Percentiles rank a stretch among this genome's conserved stretches.
phyloP scores from a whole-genome alignment of 2,113 vertebrate genomes.

The Gobio gobio region DNA sequence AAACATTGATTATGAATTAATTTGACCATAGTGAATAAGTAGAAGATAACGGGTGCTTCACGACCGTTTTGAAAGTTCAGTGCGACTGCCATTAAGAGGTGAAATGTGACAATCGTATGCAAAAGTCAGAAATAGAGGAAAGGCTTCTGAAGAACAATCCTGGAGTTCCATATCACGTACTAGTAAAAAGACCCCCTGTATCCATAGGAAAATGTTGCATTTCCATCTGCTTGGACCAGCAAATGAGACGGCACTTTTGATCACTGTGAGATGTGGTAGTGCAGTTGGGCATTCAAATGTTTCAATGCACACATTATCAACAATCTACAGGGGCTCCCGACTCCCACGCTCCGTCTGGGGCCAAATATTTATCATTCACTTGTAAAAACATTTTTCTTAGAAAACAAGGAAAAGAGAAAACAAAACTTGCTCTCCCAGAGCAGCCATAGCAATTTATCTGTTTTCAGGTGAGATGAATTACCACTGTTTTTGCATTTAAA shows the following conservation, averaged over 20 bases:
- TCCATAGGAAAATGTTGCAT: conserved; percentile 13
- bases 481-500: conserved; percentile 45
- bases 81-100: no score
- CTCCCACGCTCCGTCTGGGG: conserved; percentile 63
- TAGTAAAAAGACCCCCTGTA: background rate
- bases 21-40: no score
- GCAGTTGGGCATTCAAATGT: conserved; percentile 55
- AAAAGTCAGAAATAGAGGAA: no score
- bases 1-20: no score
- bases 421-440: conserved; percentile 42
- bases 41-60: no score
- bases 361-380: conserved; percentile 72
- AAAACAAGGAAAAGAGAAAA: conserved; percentile 50
- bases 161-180: background rate
- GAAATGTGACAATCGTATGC: no score
- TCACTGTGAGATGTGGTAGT: conserved; percentile 45
- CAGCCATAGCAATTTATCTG: conserved; percentile 58
- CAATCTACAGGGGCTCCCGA: conserved; percentile 59
- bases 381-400: conserved; percentile 71
- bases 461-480: conserved; percentile 56
- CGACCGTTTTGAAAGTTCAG: no score
- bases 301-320: conserved; percentile 62
- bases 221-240: conserved; percentile 13
- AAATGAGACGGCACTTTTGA: conserved; percentile 54
- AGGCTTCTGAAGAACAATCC: background rate